phyloP scores from a whole-genome alignment of 30 jellyfish, hydroid and myxozoan genomes.

The Euphysa ruthae region DNA sequence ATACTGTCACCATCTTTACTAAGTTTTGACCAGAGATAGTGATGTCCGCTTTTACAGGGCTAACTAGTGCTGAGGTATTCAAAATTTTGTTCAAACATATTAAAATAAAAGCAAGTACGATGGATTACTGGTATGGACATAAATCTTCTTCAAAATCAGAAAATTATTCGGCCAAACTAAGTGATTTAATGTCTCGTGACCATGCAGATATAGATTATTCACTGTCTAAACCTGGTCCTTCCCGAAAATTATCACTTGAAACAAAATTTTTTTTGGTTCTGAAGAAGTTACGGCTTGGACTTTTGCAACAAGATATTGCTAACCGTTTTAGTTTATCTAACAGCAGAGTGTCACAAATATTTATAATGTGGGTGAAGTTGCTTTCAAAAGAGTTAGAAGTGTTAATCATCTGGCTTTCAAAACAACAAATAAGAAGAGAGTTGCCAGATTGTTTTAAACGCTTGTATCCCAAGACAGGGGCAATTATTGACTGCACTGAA shows the following conservation, averaged over 20 bases:
- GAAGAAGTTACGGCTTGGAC: slow-evolving; percentile 1
- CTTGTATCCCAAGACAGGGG: slow-evolving; percentile 36
- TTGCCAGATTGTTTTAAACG: slow-evolving; percentile 41
- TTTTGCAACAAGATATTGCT: neutral
- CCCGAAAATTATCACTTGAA: slow-evolving; percentile 7
- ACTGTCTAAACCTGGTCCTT: slow-evolving; percentile 9
- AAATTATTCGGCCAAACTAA: neutral
- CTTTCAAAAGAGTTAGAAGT: slow-evolving; percentile 31
- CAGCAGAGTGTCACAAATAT: neutral
- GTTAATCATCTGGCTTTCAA: slow-evolving; percentile 59
- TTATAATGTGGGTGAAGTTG: slow-evolving; percentile 44
- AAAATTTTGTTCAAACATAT: neutral
- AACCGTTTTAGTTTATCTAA: neutral
- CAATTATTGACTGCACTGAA: slow-evolving; percentile 55
- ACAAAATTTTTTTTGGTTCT: slow-evolving; percentile 4
- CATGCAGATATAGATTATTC: neutral
- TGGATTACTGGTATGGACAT: neutral
- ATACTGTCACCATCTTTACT: no score
- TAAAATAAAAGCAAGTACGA: neutral
- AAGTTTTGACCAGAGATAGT: neutral
- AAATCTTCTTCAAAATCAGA: neutral
- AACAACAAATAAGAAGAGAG: slow-evolving; percentile 23
- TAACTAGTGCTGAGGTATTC: neutral
- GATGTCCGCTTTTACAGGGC: neutral
- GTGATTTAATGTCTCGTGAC: neutral